A percentile compares a stretch with the other conserved stretches of the same genome.
phyloP scores from a whole-genome alignment of 2,888 invertebrate genomes.

The Acleris literana region DNA sequence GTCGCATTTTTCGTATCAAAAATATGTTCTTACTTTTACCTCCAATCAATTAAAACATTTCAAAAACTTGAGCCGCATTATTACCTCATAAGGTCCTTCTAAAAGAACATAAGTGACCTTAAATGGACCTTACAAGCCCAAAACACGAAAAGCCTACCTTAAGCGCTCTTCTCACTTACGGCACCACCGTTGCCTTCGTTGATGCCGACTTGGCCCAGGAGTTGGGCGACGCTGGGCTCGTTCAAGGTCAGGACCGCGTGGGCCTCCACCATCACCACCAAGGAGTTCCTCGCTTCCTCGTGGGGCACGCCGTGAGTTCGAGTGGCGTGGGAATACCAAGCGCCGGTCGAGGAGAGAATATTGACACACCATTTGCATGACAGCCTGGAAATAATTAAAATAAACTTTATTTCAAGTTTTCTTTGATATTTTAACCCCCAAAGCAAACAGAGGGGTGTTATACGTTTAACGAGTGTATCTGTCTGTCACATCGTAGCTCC shows the following conservation, averaged over 20 bases:
- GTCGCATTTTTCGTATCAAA: constrained; percentile 27
- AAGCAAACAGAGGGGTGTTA: no score
- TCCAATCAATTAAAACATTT: no score
- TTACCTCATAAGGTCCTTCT: no score
- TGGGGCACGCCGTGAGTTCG: constrained; percentile 82
- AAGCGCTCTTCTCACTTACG: constrained; percentile 50
- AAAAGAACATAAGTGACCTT: not conserved
- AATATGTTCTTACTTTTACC: constrained; percentile 11
- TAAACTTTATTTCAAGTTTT: no score
- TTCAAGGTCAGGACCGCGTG: constrained; percentile 82
- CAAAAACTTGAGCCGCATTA: no score
- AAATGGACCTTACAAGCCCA: not conserved
- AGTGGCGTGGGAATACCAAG: constrained; percentile 85
- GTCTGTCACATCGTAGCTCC: no score
- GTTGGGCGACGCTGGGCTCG: constrained; percentile 74
- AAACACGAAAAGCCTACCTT: constrained; percentile 40
- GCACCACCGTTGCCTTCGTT: constrained; percentile 48
- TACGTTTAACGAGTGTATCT: no score
- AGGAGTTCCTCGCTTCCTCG: constrained; percentile 83
- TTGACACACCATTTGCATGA: constrained; percentile 83
- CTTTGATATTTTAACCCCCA: no score
- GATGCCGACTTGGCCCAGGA: constrained; percentile 71
- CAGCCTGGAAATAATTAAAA: constrained; percentile 18
- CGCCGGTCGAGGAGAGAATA: constrained; percentile 80
- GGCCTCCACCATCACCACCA: constrained; percentile 85